Evolutionary conservation across 2,888 invertebrate species (phyloP).

Genomic region (Bimastos eiseni): DNA sequence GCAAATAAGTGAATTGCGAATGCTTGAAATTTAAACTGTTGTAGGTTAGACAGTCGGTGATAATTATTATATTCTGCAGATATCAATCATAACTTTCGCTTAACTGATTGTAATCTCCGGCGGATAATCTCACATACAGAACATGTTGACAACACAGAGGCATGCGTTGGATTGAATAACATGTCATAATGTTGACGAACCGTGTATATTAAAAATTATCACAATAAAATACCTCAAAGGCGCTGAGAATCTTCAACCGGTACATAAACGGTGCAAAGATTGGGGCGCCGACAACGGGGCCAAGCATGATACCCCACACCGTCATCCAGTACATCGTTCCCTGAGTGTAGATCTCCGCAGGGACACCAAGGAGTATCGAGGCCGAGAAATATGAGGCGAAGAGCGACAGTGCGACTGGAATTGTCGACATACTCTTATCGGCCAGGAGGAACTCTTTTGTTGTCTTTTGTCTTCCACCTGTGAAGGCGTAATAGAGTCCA

Average conservation of each 20-base stretch:
- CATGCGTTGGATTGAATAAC: too few relatives aligned
- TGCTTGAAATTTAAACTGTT: too few relatives aligned
- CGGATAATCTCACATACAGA: too few relatives aligned
- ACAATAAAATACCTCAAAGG: slow-evolving; percentile 49
- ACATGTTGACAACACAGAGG: too few relatives aligned
- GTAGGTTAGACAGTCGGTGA: too few relatives aligned
- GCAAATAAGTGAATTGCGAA: too few relatives aligned
- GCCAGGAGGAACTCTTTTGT: slow-evolving; percentile 49
- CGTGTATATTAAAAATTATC: not conserved
- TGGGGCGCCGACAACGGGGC: slow-evolving; percentile 49
- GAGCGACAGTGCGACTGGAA: slow-evolving; percentile 50
- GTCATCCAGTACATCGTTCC: slow-evolving; percentile 52
- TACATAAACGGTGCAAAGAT: slow-evolving; percentile 52
- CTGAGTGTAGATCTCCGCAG: slow-evolving; percentile 38
- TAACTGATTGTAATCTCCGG: too few relatives aligned
- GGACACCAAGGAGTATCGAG: slow-evolving; percentile 48
- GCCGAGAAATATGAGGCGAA: slow-evolving; percentile 54
- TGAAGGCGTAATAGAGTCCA: slow-evolving; percentile 37
- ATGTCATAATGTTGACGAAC: too few relatives aligned
- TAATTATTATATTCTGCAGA: too few relatives aligned
- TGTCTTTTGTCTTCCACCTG: slow-evolving; percentile 36
- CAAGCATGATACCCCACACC: slow-evolving; percentile 47
- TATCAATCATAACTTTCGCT: too few relatives aligned
- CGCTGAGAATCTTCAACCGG: slow-evolving; percentile 50
- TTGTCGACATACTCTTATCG: slow-evolving; percentile 47